Base-by-base conservation (phyloP, 2,113 vertebrate species). In the Neogobius melanostomus region DNA sequence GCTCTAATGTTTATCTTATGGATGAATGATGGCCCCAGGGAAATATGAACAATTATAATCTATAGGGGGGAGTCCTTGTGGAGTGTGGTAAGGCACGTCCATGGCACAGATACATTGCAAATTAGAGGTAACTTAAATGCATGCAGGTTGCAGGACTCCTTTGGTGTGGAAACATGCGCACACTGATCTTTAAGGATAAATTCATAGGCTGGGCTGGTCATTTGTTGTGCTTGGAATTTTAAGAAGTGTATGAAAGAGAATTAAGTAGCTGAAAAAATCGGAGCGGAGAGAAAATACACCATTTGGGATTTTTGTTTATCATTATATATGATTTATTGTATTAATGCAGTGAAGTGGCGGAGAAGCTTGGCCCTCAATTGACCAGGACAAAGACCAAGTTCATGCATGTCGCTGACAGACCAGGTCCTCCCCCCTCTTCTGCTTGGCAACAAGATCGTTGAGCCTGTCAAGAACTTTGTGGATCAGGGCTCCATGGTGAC, bases 1-100 rank as follows among this genome's bases (percentile, higher is more conserved):
- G 50, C 80, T 85, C 76, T 82, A 72, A 87, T 85, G 83, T 91
- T 88, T 85, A 82, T 88, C 80, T 86, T 75, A 68, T 57, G 48
- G 82, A 83, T 90, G 82, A 90, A 74, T 77, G 88, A 89, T 83
- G 77, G 75, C 54, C 73, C 75, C 57, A 4, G 44, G 61, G 47
- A 80, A 68, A 67, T 72, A 74, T 76, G 74, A 71, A 83, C 60
- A 66, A 70, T 72, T 79, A 69, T 71, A 11, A 71, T 59, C 66
- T 73, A 72, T 53, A 59, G 53, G 52, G 48, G 69, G 17, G 61
- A 44, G 60, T 6, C 44, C 56, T 81, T 80, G 60, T 65, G 10
- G 10, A 42, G 56, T 14, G 56, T 14, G 12, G 28, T 59, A 69
- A 68, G 82, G 47, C 15, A n/a, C 51, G 5, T 50, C 69, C 65